Evolutionary conservation across 2,888 invertebrate species (phyloP), one percentile per base, ranked within the genome.

Genomic region (Zaprionus lineosus): DNA sequence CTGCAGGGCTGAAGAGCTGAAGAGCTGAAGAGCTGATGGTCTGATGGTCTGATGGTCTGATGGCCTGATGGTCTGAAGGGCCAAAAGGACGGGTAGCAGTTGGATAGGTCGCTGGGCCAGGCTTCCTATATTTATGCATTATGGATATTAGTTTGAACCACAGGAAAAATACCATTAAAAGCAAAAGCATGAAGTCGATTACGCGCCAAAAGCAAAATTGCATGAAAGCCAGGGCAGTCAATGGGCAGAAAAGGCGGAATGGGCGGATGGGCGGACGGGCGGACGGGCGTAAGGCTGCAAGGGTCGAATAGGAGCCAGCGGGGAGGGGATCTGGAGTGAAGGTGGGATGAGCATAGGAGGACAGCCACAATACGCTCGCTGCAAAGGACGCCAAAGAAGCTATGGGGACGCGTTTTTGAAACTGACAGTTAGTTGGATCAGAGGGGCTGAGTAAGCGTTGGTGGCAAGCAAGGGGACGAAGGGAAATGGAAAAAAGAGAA

Each of bases 101-200:
- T 56, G 56, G 58, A 55, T 71, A 67, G 72, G 76, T 76, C 75
- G 79, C 46, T 70, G 81, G 74, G 67, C 61, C 60, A 47, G 56
- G 70, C 74, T 60, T 52, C 37, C 68, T 69, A 78, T 86, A 83
- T 83, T 86, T 83, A 84, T 86, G 83, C 86, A 82, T 82, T 86
- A 86, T 82, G 83, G 83, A 83, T 83, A 83, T 83, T 83, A 84
- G 85, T 84, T 84, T 78, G 83, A 84, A 84, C 83, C 83, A 75
- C 83, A 82, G 83, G 82, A 84, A 86, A 86, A 86, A 84, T 86
- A 84, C 84, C 83, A 84, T 84, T 86, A 83, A 86, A 81, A 84
- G 86, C 86, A 81, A 81, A 78, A 79, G 79, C 85, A 79, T 79
- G 83, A 79, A 85, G 85, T 79, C 85, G 79, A 85, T 79, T 79